These are phyloP conservation scores for Atta colombica DNA, from an alignment of 1,140 invertebrate genomes.

Conservation along the genomic window DNA sequence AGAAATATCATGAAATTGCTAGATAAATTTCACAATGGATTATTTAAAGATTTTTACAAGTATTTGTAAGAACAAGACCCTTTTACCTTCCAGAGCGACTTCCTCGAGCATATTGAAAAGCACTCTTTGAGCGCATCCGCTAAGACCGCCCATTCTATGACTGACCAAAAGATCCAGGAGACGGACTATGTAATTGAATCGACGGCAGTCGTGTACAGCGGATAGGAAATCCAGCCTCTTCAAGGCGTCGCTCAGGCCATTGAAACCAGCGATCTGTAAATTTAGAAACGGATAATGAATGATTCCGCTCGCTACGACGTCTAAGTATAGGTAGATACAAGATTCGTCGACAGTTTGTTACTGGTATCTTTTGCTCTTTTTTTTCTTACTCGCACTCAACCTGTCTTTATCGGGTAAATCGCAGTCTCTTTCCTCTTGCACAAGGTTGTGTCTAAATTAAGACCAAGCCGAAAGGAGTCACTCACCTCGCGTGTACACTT, in stretches of 20 bases:
- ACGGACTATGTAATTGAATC: slow-evolving; percentile 99
- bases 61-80: neutral
- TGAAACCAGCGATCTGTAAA: slow-evolving; percentile 96
- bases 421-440: slow-evolving; percentile 70
- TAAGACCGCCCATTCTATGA: slow-evolving; percentile 89
- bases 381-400: slow-evolving; percentile 29
- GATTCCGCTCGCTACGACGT: neutral
- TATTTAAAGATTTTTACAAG: neutral
- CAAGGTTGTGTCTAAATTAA: slow-evolving; percentile 79
- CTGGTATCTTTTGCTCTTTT: slow-evolving; percentile 20
- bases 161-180: slow-evolving; percentile 95
- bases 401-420: slow-evolving; percentile 66
- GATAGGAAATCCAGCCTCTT: slow-evolving; percentile 97
- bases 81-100: slow-evolving; percentile 94
- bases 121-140: slow-evolving; percentile 97
- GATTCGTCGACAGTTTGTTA: slow-evolving; percentile 44
- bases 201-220: slow-evolving; percentile 96
- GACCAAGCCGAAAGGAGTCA: slow-evolving; percentile 79
- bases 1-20: neutral
- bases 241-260: slow-evolving; percentile 97
- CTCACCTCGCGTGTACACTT: slow-evolving; percentile 96
- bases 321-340: slow-evolving; percentile 59
- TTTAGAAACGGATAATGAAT: slow-evolving; percentile 40
- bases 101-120: slow-evolving; percentile 97
- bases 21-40: slow-evolving; percentile 6